These are phyloP conservation scores for Lanius collurio DNA, from an alignment of 2,113 vertebrate genomes.

Conservation along the genomic window DNA sequence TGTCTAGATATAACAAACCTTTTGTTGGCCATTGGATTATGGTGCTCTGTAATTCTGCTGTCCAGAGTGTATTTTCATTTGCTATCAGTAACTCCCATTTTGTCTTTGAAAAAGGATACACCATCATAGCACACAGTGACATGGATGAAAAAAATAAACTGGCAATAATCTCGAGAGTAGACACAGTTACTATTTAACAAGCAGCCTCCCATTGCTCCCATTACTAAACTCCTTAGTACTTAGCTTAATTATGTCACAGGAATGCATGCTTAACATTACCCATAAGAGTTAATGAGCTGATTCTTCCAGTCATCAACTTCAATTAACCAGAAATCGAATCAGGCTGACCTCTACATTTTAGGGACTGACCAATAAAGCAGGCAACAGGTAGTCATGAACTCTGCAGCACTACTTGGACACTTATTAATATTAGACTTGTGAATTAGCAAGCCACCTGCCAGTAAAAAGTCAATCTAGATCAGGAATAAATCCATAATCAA, in stretches of 20 bases:
- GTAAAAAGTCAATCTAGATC: neutral
- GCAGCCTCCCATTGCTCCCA: neutral
- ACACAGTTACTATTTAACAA: neutral
- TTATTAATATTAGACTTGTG: neutral
- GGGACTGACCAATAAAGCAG: neutral
- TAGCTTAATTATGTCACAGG: constrained; percentile 18
- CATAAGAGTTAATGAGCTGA: constrained; percentile 34
- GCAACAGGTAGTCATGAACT: neutral
- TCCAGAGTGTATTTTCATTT: neutral
- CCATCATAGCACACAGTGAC: neutral
- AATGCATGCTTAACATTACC: neutral
- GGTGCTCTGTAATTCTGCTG: neutral
- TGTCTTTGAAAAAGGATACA: neutral
- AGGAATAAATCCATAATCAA: neutral
- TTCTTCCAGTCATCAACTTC: constrained; percentile 7
- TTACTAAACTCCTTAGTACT: neutral
- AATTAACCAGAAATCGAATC: neutral
- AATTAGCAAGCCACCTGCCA: neutral
- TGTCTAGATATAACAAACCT: neutral
- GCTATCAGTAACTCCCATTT: neutral
- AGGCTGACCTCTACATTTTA: neutral
- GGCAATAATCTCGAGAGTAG: neutral
- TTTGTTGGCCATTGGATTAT: neutral
- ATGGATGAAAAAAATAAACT: neutral
- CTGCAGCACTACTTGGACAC: neutral